phyloP scores from a whole-genome alignment of 2,888 invertebrate species.

The Ectemnius continuus region DNA sequence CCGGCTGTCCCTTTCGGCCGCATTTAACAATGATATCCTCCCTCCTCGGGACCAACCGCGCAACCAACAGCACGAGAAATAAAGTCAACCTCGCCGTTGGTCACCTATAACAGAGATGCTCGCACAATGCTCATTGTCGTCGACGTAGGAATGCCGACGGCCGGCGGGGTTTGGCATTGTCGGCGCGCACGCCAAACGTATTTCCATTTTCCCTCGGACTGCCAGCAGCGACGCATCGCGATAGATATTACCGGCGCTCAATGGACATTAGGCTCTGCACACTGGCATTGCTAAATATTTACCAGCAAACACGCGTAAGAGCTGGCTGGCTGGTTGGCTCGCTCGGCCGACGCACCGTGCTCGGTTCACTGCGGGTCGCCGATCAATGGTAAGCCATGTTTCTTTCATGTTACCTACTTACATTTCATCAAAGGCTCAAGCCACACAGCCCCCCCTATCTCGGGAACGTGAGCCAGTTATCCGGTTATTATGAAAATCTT shows the following conservation, averaged over 20 bases:
- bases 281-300: slow-evolving; percentile 22
- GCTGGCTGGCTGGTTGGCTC: no score
- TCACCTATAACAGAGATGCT: slow-evolving; percentile 40
- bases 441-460: no score
- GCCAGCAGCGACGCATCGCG: not conserved
- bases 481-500: no score
- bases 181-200: slow-evolving; percentile 30
- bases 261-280: slow-evolving; percentile 22
- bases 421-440: no score
- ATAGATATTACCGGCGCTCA: slow-evolving; percentile 13
- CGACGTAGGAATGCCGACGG: slow-evolving; percentile 48
- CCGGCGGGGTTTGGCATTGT: slow-evolving; percentile 43
- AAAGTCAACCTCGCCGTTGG: slow-evolving; percentile 47
- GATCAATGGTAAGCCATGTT: no score
- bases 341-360: no score
- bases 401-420: no score
- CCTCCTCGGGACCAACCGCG: slow-evolving; percentile 25
- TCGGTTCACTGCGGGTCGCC: no score
- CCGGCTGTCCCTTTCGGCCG: slow-evolving; percentile 45
- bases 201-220: slow-evolving; percentile 6
- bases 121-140: slow-evolving; percentile 58
- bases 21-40: slow-evolving; percentile 60
- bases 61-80: slow-evolving; percentile 40
- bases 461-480: no score
- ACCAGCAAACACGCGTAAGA: not conserved